Evolutionary conservation across 2,113 vertebrate species (phyloP).

Genomic region (Zosterops lateralis): DNA sequence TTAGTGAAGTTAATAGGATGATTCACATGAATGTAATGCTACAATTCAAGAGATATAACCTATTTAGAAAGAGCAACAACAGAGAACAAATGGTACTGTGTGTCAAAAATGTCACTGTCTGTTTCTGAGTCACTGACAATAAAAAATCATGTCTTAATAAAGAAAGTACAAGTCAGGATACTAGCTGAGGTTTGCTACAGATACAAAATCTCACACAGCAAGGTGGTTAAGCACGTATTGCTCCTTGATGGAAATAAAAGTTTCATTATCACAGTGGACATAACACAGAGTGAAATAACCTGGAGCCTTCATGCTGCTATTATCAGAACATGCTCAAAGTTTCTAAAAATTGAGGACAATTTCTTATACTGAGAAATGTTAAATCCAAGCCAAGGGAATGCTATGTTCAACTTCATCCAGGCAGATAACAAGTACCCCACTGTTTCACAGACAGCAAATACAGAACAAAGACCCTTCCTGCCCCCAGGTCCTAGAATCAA

Average conservation of each 20-base stretch:
- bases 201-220: neutral
- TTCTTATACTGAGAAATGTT: slow-evolving; percentile 47
- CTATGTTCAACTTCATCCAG: slow-evolving; percentile 14
- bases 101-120: slow-evolving; percentile 8
- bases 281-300: neutral
- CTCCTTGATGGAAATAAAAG: slow-evolving; percentile 20
- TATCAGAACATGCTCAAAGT: slow-evolving; percentile 5
- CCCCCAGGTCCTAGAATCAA: slow-evolving; percentile 31
- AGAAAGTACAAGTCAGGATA: neutral
- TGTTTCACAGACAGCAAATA: slow-evolving; percentile 30
- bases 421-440: slow-evolving; percentile 52
- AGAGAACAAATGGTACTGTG: neutral
- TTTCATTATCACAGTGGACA: slow-evolving; percentile 35
- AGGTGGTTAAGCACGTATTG: neutral
- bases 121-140: slow-evolving; percentile 35
- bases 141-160: slow-evolving; percentile 26
- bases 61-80: neutral
- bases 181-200: neutral
- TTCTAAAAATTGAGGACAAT: slow-evolving; percentile 48
- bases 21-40: neutral
- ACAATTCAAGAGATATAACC: slow-evolving; percentile 10
- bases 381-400: slow-evolving; percentile 43
- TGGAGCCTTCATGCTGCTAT: slow-evolving; percentile 22
- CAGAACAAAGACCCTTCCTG: slow-evolving; percentile 18
- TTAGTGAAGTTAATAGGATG: neutral